phyloP scores from a whole-genome alignment of 2,888 invertebrate genomes.

The Xestoiulus laeticollis region DNA sequence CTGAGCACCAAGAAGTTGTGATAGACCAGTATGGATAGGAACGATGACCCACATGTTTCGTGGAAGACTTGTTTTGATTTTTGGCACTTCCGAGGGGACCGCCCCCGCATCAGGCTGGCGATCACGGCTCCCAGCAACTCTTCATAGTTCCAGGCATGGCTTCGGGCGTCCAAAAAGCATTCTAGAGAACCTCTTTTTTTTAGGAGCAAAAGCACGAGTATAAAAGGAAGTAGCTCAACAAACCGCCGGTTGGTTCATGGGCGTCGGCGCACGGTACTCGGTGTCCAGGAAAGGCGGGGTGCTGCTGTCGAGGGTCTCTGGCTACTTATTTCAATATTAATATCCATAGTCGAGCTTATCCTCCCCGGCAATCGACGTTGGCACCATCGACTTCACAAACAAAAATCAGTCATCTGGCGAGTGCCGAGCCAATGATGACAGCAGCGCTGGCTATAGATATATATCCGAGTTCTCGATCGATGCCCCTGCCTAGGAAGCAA shows the following conservation, averaged over 20 bases:
- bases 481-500: slow-evolving; percentile 40
- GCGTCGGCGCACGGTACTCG: background rate
- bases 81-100: slow-evolving; percentile 15
- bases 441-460: background rate
- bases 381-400: slow-evolving; percentile 1
- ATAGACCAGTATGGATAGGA: background rate
- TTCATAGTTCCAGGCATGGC: background rate
- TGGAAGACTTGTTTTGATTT: background rate
- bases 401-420: slow-evolving; percentile 37
- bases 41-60: slow-evolving; percentile 44
- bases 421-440: slow-evolving; percentile 6
- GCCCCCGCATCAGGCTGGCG: background rate
- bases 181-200: background rate
- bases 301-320: background rate
- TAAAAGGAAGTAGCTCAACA: background rate
- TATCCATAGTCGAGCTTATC: background rate
- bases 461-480: background rate
- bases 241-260: background rate
- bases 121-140: background rate
- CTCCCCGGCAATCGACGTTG: background rate
- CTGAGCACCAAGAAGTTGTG: background rate
- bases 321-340: background rate
- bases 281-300: background rate
- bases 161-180: background rate
- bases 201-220: background rate